phyloP scores from a whole-genome alignment of 2,797 vertebrate species.

The Pygocentrus nattereri region DNA sequence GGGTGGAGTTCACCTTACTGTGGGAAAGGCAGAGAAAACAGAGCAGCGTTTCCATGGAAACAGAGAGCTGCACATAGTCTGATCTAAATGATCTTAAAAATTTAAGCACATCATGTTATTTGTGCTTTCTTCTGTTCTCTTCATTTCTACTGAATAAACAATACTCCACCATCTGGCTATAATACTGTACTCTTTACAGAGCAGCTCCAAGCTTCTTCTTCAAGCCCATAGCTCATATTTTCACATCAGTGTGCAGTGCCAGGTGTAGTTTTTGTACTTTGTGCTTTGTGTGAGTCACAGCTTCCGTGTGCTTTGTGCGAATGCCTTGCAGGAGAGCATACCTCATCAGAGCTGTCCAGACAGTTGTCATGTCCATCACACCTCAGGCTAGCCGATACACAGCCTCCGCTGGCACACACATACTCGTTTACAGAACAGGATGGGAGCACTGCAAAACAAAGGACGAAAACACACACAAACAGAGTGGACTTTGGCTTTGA shows the following conservation, averaged over 20 bases:
- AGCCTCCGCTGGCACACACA: conserved; percentile 90
- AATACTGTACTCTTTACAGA: not conserved
- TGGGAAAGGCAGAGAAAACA: conserved; percentile 24
- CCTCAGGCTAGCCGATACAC: conserved; percentile 89
- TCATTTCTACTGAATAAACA: conserved; percentile 25
- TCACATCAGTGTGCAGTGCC: not conserved
- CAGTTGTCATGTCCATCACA: conserved; percentile 96
- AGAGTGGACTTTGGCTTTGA: conserved; percentile 23
- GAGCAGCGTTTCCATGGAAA: conserved; percentile 56
- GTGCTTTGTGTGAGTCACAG: not conserved
- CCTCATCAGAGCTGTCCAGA: conserved; percentile 96
- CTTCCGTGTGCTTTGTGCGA: conserved; percentile 19
- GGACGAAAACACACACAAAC: conserved; percentile 7
- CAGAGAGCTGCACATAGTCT: conserved; percentile 28
- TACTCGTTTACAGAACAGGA: conserved; percentile 95
- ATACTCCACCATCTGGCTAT: conserved; percentile 6
- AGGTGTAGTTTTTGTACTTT: conserved; percentile 18
- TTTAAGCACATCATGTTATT: conserved; percentile 32
- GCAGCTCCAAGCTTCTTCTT: not conserved
- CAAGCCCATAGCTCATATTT: not conserved
- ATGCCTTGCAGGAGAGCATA: conserved; percentile 69
- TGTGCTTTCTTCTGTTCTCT: not conserved
- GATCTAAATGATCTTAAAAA: conserved; percentile 23
- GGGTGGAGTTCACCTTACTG: conserved; percentile 48
- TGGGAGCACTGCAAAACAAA: conserved; percentile 81